Evolutionary conservation across 2,113 vertebrate genomes (phyloP), one percentile per base, ranked within the genome.

Genomic region (Passer domesticus): DNA sequence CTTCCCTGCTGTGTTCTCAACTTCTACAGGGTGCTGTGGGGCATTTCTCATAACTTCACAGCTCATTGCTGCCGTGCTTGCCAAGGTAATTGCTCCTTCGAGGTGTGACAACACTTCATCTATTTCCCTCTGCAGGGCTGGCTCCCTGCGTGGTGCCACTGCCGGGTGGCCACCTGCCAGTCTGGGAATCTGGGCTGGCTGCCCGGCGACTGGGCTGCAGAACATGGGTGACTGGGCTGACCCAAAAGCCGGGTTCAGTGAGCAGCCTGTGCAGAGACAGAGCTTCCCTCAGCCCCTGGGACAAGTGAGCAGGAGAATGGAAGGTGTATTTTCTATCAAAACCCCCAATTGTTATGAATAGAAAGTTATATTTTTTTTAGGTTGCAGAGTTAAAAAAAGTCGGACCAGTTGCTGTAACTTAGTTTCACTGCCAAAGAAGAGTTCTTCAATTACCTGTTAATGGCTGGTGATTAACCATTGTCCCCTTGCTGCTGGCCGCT

Each of bases 21-120:
- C 67, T 90, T 11, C n/a, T 41, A 84, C 63, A 85, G n/a, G 25
- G 50, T 28, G 75, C 85, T 92, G 63, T 59, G 68, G 63, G 68
- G 63, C 43, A 83, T 94, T 81, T 90, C 79, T 96, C 92, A 59
- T 55, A 50, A 74, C 79, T 90, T 92, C 88, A 94, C 88, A 83
- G 88, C 79, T 92, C 72, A 10, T 39, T 90, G 88, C 88, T 58
- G 50, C 39, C 2, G 15, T 0, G 39, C 55, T 23, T 95, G 63
- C 55, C 89, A 39, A 31, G 2, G 55, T 92, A 86, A 94, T 88
- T 67, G 72, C 59, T 95, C 83, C 83, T 94, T 62, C 24, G 20
- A 92, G 79, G 50, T 0, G 7, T 90, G 76, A 88, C 53, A 76
- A 66, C 68, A 19, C 31, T 62, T 79, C 50, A 93, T 83, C 83